Evolutionary conservation across 2,888 invertebrate genomes (phyloP).

Genomic region (Apamea monoglypha): DNA sequence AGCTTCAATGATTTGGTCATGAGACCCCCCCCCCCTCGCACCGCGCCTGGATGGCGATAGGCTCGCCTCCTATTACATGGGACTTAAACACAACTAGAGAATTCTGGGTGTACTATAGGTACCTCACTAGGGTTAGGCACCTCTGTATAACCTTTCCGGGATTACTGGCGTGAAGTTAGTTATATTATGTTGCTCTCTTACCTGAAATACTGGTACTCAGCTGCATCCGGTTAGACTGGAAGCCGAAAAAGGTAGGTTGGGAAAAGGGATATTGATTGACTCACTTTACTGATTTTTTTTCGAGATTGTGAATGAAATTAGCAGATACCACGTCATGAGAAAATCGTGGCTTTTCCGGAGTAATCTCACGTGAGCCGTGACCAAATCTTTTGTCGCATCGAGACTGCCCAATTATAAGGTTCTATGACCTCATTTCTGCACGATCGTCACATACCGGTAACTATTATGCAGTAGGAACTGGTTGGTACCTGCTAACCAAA

Average conservation of each 20-base stretch:
- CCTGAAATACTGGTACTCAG: too few relatives aligned
- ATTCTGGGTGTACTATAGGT: not conserved
- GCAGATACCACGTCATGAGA: slow-evolving; percentile 11
- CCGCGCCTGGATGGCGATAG: too few relatives aligned
- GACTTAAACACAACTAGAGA: too few relatives aligned
- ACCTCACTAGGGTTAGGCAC: not conserved
- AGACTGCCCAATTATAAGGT: slow-evolving; percentile 13
- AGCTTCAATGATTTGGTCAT: too few relatives aligned
- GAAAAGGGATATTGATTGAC: too few relatives aligned
- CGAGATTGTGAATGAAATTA: slow-evolving; percentile 7
- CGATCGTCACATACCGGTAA: slow-evolving; percentile 25
- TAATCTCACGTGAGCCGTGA: slow-evolving; percentile 12
- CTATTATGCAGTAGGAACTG: slow-evolving; percentile 19
- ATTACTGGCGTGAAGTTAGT: not conserved
- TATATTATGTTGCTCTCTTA: not conserved
- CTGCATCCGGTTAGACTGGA: too few relatives aligned
- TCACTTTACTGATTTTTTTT: not conserved
- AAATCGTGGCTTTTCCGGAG: slow-evolving; percentile 14
- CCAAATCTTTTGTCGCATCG: slow-evolving; percentile 2
- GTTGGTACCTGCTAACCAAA: not conserved
- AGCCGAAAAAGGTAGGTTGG: too few relatives aligned
- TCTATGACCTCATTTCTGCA: slow-evolving; percentile 31
- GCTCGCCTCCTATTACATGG: not conserved
- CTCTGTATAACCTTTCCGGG: not conserved
- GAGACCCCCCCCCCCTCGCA: too few relatives aligned